Evolutionary conservation across 2,113 vertebrate species (phyloP).

Genomic region (Calyptomena viridis): DNA sequence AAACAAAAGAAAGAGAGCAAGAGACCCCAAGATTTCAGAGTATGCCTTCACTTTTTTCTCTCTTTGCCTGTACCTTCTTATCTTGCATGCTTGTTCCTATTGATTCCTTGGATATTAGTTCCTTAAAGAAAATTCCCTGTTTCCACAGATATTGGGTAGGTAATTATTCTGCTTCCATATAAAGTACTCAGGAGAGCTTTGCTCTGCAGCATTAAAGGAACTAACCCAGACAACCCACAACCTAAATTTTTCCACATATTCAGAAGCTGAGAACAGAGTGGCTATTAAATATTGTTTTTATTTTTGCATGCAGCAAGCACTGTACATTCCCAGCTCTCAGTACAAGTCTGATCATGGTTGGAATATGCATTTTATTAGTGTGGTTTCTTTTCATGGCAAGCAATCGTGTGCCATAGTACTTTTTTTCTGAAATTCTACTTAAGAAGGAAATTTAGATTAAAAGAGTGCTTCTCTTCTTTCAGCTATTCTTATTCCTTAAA

Average conservation of each 20-base stretch:
- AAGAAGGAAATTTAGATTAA: background rate
- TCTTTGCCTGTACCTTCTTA: background rate
- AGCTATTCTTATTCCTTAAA: background rate
- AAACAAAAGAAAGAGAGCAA: background rate
- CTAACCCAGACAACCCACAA: slow-evolving; percentile 51
- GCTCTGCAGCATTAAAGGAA: slow-evolving; percentile 45
- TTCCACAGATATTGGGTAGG: background rate
- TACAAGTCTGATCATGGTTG: background rate
- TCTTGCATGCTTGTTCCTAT: background rate
- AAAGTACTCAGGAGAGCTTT: background rate
- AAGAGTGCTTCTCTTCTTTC: background rate
- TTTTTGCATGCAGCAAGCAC: slow-evolving; percentile 54
- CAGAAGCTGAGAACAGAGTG: background rate
- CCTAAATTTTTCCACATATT: slow-evolving; percentile 47
- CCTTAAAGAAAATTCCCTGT: background rate
- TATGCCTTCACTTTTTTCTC: background rate
- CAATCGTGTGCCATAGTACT: background rate
- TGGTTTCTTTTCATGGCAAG: background rate
- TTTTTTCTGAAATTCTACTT: background rate
- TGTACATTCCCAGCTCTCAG: slow-evolving; percentile 7
- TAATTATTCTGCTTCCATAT: background rate
- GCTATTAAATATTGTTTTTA: slow-evolving; percentile 45
- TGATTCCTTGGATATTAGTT: background rate
- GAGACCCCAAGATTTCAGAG: background rate
- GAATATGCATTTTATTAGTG: slow-evolving; percentile 38